These are phyloP conservation scores for Drosophila peninsularis DNA, from an alignment of 2,888 invertebrate genomes.

Conservation along the genomic window DNA sequence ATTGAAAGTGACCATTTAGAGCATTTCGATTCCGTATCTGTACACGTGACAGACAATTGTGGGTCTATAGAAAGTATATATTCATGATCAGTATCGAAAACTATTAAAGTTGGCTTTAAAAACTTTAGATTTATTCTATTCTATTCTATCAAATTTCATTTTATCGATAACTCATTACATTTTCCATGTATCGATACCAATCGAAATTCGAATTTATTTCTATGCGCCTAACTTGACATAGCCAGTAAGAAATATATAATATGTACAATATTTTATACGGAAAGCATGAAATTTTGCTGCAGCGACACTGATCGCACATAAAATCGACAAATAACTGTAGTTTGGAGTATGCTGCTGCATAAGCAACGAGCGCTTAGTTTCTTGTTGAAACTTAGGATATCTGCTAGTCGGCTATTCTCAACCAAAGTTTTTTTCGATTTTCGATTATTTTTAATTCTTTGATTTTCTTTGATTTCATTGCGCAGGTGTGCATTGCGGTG, in stretches of 20 bases:
- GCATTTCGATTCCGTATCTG: background rate
- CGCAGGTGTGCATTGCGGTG: constrained; percentile 7
- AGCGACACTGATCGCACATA: background rate
- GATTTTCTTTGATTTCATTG: constrained; percentile 15
- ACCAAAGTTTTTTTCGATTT: background rate
- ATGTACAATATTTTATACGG: no score
- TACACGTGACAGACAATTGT: background rate
- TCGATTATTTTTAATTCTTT: constrained; percentile 20
- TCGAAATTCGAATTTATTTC: no score
- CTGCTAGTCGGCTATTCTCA: background rate
- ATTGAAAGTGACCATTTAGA: background rate
- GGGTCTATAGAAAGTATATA: background rate
- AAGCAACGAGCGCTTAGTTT: background rate
- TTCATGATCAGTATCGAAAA: background rate
- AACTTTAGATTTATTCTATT: background rate
- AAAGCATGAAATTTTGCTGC: no score
- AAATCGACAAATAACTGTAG: no score
- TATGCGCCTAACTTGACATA: no score
- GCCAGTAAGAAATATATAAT: no score
- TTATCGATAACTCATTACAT: no score
- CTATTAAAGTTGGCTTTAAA: background rate
- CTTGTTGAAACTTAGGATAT: background rate
- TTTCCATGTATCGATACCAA: no score
- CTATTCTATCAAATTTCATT: no score
- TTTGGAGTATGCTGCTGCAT: background rate